phyloP scores from a whole-genome alignment of 2,888 invertebrate species.

The Idaea dimidiata region DNA sequence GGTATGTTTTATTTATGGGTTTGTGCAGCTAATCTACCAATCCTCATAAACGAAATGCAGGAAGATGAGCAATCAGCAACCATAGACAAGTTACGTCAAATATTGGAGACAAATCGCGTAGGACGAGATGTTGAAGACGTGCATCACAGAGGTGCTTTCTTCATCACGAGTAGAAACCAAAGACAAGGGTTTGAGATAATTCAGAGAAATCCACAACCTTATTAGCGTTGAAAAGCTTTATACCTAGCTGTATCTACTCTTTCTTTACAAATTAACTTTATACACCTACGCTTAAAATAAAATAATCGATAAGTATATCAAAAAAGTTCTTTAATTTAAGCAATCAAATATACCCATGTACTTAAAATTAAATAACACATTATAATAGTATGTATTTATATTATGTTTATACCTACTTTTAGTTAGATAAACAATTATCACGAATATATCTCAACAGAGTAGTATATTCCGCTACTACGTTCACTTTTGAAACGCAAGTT shows the following conservation, averaged over 20 bases:
- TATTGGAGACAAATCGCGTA: slow-evolving; percentile 43
- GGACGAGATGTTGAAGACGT: slow-evolving; percentile 1
- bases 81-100: slow-evolving; percentile 52
- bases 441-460: slow-evolving; percentile 54
- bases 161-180: slow-evolving; percentile 21
- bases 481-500: slow-evolving; percentile 61
- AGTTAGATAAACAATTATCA: not conserved
- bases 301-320: no score
- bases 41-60: slow-evolving; percentile 67
- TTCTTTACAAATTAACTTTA: no score
- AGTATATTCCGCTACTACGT: slow-evolving; percentile 52
- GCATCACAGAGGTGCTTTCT: slow-evolving; percentile 30
- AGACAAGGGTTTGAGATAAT: slow-evolving; percentile 22
- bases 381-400: not conserved
- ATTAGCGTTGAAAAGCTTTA: not conserved
- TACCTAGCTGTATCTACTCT: no score
- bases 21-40: slow-evolving; percentile 64
- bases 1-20: slow-evolving; percentile 72
- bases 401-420: not conserved
- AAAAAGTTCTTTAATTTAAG: no score
- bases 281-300: no score
- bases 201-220: slow-evolving; percentile 22
- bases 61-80: slow-evolving; percentile 60
- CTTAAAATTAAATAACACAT: no score
- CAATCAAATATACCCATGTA: no score